phyloP scores from a whole-genome alignment of 2,113 vertebrate genomes.

The Pangasianodon gigas region DNA sequence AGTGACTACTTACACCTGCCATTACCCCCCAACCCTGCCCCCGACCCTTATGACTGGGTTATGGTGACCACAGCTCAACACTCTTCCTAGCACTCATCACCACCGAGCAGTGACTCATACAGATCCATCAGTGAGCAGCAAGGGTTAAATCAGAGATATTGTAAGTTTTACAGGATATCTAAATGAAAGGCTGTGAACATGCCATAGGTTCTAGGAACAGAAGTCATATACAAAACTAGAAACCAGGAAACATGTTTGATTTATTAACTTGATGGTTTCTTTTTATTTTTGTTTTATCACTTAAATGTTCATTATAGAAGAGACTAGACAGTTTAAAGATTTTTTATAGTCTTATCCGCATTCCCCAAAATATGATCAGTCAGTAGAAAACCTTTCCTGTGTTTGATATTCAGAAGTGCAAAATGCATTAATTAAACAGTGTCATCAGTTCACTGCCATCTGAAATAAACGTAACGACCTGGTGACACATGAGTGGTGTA shows the following conservation, averaged over 20 bases:
- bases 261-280: neutral
- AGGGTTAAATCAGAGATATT: constrained; percentile 31
- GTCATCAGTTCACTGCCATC: constrained; percentile 65
- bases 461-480: constrained; percentile 74
- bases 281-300: neutral
- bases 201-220: constrained; percentile 3
- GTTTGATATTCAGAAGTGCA: constrained; percentile 54
- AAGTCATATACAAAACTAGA: constrained; percentile 31
- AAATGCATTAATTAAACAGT: constrained; percentile 71
- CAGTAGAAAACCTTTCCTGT: constrained; percentile 51
- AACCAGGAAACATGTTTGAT: neutral
- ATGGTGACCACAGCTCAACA: constrained; percentile 45
- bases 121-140: neutral
- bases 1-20: constrained; percentile 16
- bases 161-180: constrained; percentile 35
- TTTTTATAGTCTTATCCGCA: neutral
- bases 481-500: constrained; percentile 73
- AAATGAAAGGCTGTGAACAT: constrained; percentile 29
- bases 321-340: neutral
- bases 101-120: neutral
- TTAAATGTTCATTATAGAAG: neutral
- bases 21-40: neutral
- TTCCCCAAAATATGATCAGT: neutral
- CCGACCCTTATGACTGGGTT: constrained; percentile 11
- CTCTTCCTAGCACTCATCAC: constrained; percentile 43